Conservation (phyloP, 2,797 vertebrate species). For the Scyliorhinus canicula region DNA sequence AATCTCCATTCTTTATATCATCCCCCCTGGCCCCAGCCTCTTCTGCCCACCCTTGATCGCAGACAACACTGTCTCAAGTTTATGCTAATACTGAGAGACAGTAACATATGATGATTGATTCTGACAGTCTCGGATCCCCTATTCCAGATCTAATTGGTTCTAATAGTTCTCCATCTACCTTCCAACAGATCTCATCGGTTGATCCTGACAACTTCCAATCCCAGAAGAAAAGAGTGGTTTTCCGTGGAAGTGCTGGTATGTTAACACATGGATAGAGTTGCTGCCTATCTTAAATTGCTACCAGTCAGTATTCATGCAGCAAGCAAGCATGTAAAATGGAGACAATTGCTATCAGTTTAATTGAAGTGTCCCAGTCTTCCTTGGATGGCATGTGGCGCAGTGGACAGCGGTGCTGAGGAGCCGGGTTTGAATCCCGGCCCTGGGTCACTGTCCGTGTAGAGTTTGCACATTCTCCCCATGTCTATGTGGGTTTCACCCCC, state of each 20-base stretch:
- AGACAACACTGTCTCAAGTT: background rate
- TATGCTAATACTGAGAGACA: background rate
- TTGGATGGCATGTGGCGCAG: no score
- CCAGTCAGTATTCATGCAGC: background rate
- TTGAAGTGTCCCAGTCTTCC: no score
- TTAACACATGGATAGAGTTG: background rate
- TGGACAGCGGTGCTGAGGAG: no score
- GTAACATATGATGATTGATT: background rate
- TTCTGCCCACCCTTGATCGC: background rate
- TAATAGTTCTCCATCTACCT: background rate
- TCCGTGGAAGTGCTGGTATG: background rate
- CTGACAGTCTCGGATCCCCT: background rate
- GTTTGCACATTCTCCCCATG: no score
- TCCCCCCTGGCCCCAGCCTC: background rate
- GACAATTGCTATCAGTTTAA: no score
- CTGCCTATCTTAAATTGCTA: background rate
- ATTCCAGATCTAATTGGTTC: background rate
- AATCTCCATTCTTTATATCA: background rate
- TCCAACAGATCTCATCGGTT: background rate
- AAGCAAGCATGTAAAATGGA: background rate
- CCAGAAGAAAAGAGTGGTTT: background rate
- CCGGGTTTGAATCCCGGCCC: no score
- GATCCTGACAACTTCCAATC: background rate
- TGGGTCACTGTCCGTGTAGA: no score
- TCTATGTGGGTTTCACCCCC: no score